These are phyloP conservation scores for Aphelenchoides avenae DNA, from an alignment of 1,140 invertebrate species.

Conservation along the genomic window DNA sequence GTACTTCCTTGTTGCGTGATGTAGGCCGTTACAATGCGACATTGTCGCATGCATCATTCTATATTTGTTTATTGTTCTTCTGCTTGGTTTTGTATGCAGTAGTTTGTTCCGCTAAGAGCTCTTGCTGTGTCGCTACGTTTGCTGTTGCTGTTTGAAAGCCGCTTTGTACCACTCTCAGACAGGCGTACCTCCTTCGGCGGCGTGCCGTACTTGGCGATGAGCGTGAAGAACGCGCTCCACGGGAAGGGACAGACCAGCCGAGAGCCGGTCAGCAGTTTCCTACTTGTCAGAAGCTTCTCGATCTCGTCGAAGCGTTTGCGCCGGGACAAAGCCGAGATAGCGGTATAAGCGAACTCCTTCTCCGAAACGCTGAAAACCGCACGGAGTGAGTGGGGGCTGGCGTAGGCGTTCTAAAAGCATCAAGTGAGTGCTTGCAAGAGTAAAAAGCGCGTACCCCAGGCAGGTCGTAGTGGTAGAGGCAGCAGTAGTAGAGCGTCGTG, in stretches of 20 bases:
- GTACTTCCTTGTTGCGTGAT: too few relatives aligned
- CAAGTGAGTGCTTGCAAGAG: not conserved
- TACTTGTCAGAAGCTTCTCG: constrained; percentile 56
- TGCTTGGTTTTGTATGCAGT: too few relatives aligned
- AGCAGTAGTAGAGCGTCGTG: constrained; percentile 60
- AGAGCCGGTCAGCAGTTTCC: constrained; percentile 32
- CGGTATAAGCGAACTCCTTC: constrained; percentile 59
- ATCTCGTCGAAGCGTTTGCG: constrained; percentile 57
- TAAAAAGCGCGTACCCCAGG: constrained; percentile 23
- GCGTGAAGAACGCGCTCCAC: constrained; percentile 22
- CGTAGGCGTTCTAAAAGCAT: constrained; percentile 41
- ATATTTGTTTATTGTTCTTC: too few relatives aligned
- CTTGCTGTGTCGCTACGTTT: too few relatives aligned
- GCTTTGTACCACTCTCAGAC: too few relatives aligned
- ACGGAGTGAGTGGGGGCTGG: constrained; percentile 48
- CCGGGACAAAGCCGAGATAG: constrained; percentile 53
- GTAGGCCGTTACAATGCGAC: too few relatives aligned
- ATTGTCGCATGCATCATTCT: too few relatives aligned
- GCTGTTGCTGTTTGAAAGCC: too few relatives aligned
- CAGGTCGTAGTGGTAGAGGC: constrained; percentile 59
- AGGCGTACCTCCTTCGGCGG: constrained; percentile 23
- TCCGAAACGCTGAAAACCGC: constrained; percentile 58
- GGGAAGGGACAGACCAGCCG: constrained; percentile 29
- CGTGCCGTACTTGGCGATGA: constrained; percentile 25
- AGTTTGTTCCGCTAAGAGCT: too few relatives aligned